These are phyloP conservation scores for Podocnemis expansa DNA, from an alignment of 2,113 vertebrate species.

Conservation along the genomic window DNA sequence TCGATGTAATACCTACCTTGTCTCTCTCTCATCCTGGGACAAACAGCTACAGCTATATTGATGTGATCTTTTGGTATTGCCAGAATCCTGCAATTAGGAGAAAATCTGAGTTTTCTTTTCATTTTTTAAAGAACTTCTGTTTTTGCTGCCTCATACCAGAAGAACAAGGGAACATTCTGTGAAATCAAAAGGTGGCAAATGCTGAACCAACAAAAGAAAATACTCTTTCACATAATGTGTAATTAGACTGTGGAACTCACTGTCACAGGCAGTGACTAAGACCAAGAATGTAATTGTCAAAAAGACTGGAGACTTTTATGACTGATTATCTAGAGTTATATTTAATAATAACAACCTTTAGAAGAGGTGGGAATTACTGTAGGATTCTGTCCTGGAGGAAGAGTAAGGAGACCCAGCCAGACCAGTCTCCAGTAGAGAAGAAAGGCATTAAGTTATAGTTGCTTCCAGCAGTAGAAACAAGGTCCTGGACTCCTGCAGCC, in stretches of 20 bases:
- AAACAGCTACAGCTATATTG: background rate
- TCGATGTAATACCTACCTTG: background rate
- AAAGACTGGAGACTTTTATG: background rate
- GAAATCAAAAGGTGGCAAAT: background rate
- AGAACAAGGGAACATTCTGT: background rate
- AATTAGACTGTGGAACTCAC: background rate
- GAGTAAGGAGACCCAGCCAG: background rate
- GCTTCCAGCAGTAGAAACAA: background rate
- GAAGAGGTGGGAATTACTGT: background rate
- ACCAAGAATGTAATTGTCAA: background rate
- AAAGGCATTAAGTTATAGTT: background rate
- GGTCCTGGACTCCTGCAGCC: background rate
- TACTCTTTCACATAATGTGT: background rate
- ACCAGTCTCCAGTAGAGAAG: background rate
- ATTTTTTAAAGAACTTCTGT: background rate
- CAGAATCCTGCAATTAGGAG: background rate
- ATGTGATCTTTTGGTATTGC: too few species aligned
- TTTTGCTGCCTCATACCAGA: background rate
- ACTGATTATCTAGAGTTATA: background rate
- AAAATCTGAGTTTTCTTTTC: background rate
- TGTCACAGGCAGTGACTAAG: background rate
- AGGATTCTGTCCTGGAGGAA: background rate
- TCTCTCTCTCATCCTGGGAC: background rate
- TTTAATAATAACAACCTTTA: background rate
- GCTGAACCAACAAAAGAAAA: background rate